phyloP scores from a whole-genome alignment of 53 echinoderm and acorn worm species.

The Paracentrotus lividus region DNA sequence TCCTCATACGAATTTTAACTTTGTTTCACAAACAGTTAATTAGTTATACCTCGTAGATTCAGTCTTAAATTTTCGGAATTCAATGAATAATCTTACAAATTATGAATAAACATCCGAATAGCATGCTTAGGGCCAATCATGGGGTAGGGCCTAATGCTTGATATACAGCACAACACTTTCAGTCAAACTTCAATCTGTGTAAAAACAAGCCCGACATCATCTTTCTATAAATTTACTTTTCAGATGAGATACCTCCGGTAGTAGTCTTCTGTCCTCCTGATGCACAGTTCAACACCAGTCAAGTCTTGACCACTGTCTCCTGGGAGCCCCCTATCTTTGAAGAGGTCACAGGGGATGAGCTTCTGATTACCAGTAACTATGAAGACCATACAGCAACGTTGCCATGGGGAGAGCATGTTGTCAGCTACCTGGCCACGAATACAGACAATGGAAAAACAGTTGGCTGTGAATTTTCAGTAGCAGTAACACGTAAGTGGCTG shows the following conservation, averaged over 20 bases:
- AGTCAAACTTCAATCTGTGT: no score
- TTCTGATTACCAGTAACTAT: constrained; percentile 77
- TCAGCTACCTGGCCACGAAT: constrained; percentile 79
- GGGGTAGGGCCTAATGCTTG: no score
- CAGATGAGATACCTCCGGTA: constrained; percentile 82
- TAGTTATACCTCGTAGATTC: no score
- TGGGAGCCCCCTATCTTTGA: constrained; percentile 79
- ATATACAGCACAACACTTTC: no score
- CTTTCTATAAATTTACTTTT: background rate
- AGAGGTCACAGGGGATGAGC: constrained; percentile 80
- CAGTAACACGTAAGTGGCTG: constrained; percentile 77
- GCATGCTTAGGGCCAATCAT: no score
- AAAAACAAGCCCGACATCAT: no score
- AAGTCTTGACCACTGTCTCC: constrained; percentile 54
- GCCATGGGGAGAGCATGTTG: constrained; percentile 78
- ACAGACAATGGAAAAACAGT: constrained; percentile 79
- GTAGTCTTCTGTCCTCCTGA: constrained; percentile 79
- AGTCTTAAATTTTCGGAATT: no score
- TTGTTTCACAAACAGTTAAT: no score
- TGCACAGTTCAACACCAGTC: constrained; percentile 48
- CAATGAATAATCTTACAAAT: no score
- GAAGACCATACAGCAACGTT: constrained; percentile 51
- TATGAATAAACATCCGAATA: no score
- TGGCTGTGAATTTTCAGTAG: constrained; percentile 80
- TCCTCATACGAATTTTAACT: no score